phyloP scores from a whole-genome alignment of 2,797 vertebrate species.

The Halcyon leucocephala region DNA sequence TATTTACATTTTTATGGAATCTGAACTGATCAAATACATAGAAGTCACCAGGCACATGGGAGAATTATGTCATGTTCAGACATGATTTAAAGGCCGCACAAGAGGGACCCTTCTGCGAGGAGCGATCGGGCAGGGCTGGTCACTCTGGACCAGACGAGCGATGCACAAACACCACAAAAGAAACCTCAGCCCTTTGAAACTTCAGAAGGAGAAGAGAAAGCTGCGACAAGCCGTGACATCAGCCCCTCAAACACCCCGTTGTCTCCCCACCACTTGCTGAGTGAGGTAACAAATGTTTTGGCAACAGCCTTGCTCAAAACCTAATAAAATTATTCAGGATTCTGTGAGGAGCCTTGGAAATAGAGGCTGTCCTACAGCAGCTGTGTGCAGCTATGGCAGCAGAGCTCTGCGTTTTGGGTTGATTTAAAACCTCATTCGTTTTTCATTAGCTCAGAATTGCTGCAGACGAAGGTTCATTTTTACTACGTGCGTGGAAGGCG shows the following conservation, averaged over 20 bases:
- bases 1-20: conserved; percentile 85
- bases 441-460: conserved; percentile 73
- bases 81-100: conserved; percentile 73
- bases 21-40: conserved; percentile 77
- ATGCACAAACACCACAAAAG: conserved; percentile 14
- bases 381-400: neutral
- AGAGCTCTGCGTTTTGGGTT: conserved; percentile 31
- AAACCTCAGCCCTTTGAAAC: neutral
- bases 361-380: conserved; percentile 47
- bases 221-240: neutral
- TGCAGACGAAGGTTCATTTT: conserved; percentile 64
- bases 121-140: conserved; percentile 53
- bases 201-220: neutral
- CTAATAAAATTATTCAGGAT: conserved; percentile 52
- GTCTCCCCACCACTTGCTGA: neutral
- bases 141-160: conserved; percentile 60
- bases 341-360: conserved; percentile 51
- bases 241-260: neutral
- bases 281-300: conserved; percentile 29
- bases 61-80: conserved; percentile 77
- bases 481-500: conserved; percentile 12
- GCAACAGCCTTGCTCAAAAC: conserved; percentile 47
- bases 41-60: conserved; percentile 73
- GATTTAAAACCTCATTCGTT: conserved; percentile 73
- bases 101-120: conserved; percentile 62